phyloP scores from a whole-genome alignment of 2,797 vertebrate species.

The Thripadectes ignobilis region DNA sequence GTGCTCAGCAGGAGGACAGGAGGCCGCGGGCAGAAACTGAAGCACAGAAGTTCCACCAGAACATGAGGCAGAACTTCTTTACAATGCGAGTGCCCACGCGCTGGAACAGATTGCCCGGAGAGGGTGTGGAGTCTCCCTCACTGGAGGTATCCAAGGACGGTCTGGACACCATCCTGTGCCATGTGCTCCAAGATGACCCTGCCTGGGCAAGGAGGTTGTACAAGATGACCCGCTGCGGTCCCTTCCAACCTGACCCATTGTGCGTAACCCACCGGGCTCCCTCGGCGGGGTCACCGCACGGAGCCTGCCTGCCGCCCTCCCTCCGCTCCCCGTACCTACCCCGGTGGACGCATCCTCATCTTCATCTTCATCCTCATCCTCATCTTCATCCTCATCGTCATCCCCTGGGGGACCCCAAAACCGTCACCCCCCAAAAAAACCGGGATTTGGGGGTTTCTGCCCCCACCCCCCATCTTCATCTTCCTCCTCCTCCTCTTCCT shows the following conservation, averaged over 20 bases:
- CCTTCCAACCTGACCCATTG: not conserved
- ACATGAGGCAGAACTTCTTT: not conserved
- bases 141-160: not conserved
- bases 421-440: no score
- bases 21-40: no score
- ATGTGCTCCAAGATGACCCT: fast-evolving
- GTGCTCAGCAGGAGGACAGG: not conserved
- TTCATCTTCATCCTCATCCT: no score
- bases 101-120: not conserved
- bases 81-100: not conserved
- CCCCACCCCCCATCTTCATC: no score
- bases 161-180: not conserved
- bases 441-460: no score
- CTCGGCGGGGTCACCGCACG: fast-evolving
- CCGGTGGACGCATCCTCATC: not conserved
- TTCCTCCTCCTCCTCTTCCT: not conserved
- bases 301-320: not conserved
- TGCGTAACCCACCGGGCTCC: fast-evolving
- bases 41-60: no score
- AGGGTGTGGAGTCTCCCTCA: not conserved
- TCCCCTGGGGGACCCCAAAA: no score
- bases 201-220: not conserved
- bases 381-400: not conserved
- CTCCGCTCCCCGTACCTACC: not conserved
- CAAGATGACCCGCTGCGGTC: fast-evolving